Base-by-base conservation (phyloP, 2,888 invertebrate genomes). In the Nymphalis polychloros region DNA sequence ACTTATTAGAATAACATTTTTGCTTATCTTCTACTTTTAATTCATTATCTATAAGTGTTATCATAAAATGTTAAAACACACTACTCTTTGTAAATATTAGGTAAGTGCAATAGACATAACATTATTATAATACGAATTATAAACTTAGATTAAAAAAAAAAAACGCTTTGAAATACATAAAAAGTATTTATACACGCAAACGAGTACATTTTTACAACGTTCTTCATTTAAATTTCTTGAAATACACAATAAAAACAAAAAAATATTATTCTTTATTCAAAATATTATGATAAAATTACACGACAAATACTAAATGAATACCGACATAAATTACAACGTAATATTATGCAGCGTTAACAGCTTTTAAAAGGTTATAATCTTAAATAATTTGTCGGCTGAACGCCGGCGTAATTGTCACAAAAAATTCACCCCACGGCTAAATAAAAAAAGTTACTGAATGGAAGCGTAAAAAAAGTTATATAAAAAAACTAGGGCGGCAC, bases 401-500 rank as follows among this genome's bases (percentile, higher is more conserved):
- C 73, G 57, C 57, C 35, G 76, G 62, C 71, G 68, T 89, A 86
- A 91, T 90, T 83, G 85, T 78, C 72, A 81, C 85, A 92, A 90
- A 92, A 92, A 92, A 89, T 78, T 77, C 86, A 87, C 89, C 90
- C 90, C 85, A 85, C 82, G 77, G 72, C 68, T 70, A 73, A 16
- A 27, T 27, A 77, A 77, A 81, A 81, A 79, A 80, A 73, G 73
- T 78, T 31, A 55, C 31, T 27, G 23, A 52, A 52, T 52, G 76
- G 78, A 81, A 77, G 75, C 55, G 57, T 55, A 65, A 70, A 80
- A 82, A n/a, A n/a, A n/a, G n/a, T n/a, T n/a, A n/a, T n/a, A n/a
- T n/a, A n/a, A n/a, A n/a, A 86, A 85, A 84, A 80, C 79, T 85
- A 81, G 90, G 88, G 83, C 83, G 87, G 88, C 92, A 88, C 91